Percentiles rank a stretch among this genome's conserved stretches.
Evolutionary conservation across 2,113 vertebrate genomes (phyloP).

Genomic region (Grantiella picta): DNA sequence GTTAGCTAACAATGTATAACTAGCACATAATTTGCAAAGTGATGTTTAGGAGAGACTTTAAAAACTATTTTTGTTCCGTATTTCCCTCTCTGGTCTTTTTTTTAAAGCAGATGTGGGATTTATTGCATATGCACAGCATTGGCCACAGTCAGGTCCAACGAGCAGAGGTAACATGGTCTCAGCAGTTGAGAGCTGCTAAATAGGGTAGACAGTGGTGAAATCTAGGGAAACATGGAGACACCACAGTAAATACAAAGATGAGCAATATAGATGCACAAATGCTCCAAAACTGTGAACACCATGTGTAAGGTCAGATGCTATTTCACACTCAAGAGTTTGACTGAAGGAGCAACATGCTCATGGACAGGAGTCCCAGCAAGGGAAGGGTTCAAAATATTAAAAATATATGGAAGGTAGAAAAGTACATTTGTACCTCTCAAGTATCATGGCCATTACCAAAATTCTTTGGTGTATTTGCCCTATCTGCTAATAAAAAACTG

Average conservation of each 20-base stretch:
- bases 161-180: neutral
- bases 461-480: neutral
- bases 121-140: neutral
- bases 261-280: neutral
- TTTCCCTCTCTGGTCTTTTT: neutral
- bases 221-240: neutral
- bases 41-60: neutral
- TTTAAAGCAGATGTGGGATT: neutral
- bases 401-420: neutral
- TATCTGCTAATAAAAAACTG: neutral
- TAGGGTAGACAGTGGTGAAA: neutral
- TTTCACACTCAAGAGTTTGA: neutral
- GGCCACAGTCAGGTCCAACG: neutral
- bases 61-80: neutral
- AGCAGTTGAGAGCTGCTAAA: neutral
- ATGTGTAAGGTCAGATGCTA: neutral
- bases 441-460: neutral
- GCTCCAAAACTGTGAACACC: neutral
- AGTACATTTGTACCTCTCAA: neutral
- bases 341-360: neutral
- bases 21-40: neutral
- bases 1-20: neutral
- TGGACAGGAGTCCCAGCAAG: neutral
- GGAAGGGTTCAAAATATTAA: neutral
- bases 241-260: neutral